Evolutionary conservation across 2,797 vertebrate genomes (phyloP).

Genomic region (Sebastes reedi): DNA sequence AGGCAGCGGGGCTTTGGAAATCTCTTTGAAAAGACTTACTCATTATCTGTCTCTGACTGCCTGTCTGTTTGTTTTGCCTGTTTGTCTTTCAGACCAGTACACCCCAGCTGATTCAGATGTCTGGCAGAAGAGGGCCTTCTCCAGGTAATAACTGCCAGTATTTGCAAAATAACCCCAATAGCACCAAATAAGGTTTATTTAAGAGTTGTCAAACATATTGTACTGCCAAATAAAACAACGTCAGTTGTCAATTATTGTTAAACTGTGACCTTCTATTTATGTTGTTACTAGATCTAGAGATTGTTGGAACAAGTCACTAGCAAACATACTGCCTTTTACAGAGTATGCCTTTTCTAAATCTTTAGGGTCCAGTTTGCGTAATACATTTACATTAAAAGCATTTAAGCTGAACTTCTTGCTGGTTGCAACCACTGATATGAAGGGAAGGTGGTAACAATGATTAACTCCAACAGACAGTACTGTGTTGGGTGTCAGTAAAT

Average conservation of each 20-base stretch:
- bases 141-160: conserved; percentile 59
- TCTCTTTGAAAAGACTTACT: conserved; percentile 9
- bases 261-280: neutral
- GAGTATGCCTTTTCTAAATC: neutral
- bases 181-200: neutral
- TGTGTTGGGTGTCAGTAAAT: neutral
- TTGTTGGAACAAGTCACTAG: neutral
- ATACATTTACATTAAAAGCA: neutral
- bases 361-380: neutral
- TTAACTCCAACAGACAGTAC: neutral
- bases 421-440: neutral
- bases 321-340: neutral
- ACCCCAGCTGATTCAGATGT: conserved; percentile 26
- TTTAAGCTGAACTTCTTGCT: neutral
- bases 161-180: neutral
- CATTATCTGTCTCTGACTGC: neutral
- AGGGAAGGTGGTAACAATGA: neutral
- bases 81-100: conserved; percentile 29
- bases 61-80: neutral
- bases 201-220: neutral
- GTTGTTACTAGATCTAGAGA: neutral
- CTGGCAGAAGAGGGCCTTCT: conserved; percentile 45
- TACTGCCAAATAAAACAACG: neutral
- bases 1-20: neutral
- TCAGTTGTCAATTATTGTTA: too few species aligned